phyloP scores from a whole-genome alignment of 2,113 vertebrate genomes.

The Lepus timidus region DNA sequence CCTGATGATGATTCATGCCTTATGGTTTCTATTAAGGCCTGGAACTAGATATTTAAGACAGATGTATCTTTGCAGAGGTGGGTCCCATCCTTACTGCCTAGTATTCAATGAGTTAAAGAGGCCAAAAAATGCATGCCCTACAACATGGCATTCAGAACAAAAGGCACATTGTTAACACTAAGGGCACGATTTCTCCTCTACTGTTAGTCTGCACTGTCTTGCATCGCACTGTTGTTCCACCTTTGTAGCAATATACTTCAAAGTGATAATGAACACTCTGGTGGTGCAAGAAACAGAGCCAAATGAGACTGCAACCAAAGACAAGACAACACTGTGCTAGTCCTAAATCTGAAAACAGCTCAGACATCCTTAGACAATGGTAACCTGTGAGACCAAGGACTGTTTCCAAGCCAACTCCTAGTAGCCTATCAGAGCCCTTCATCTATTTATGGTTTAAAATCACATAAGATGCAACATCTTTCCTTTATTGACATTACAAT shows the following conservation, averaged over 20 bases:
- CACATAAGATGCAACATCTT: conserved; percentile 80
- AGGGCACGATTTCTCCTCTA: conserved; percentile 91
- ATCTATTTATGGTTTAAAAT: conserved; percentile 79
- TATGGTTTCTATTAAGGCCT: conserved; percentile 90
- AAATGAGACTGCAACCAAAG: conserved; percentile 88
- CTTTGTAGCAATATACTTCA: conserved; percentile 78
- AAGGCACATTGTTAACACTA: conserved; percentile 96
- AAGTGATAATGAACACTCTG: conserved; percentile 82
- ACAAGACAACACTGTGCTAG: conserved; percentile 86
- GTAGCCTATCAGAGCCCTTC: conserved; percentile 88
- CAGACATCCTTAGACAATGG: conserved; percentile 86
- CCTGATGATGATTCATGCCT: conserved; percentile 81
- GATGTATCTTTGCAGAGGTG: conserved; percentile 84
- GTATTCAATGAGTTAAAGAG: conserved; percentile 88
- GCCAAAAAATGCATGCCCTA: conserved; percentile 87
- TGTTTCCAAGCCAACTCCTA: conserved; percentile 89
- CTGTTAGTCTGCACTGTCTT: conserved; percentile 85
- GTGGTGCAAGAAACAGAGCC: conserved; percentile 86
- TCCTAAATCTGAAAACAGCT: conserved; percentile 87
- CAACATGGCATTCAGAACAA: conserved; percentile 91
- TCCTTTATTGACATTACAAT: conserved; percentile 80
- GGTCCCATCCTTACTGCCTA: conserved; percentile 81
- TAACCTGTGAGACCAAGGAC: conserved; percentile 88
- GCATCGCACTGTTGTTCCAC: conserved; percentile 83
- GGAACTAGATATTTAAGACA: conserved; percentile 88